phyloP scores from a whole-genome alignment of 1,140 invertebrate species.

The Pogonomyrmex californicus region DNA sequence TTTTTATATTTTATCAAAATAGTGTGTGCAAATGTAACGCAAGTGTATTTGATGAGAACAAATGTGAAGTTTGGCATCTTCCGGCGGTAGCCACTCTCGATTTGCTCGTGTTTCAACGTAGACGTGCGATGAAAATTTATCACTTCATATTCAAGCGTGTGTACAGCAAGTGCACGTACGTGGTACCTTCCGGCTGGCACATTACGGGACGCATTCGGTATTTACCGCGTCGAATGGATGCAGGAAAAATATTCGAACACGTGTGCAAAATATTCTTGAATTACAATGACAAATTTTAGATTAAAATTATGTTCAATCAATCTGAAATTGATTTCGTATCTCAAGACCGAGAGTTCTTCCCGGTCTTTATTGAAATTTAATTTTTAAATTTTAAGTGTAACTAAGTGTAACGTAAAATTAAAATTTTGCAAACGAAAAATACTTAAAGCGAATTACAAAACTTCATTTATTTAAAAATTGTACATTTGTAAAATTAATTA shows the following conservation, averaged over 20 bases:
- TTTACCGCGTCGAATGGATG: slow-evolving; percentile 19
- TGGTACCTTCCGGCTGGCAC: slow-evolving; percentile 64
- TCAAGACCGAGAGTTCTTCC: not conserved
- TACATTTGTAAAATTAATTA: not conserved
- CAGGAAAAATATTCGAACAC: not conserved
- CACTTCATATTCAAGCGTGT: slow-evolving; percentile 70
- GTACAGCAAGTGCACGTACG: slow-evolving; percentile 72
- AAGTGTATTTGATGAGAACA: not conserved
- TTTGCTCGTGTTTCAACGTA: slow-evolving; percentile 56
- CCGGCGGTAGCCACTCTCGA: slow-evolving; percentile 40
- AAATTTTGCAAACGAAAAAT: not conserved
- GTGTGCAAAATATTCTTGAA: slow-evolving; percentile 21
- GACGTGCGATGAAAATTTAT: slow-evolving; percentile 70
- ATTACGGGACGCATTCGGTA: slow-evolving; percentile 47
- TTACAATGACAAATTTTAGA: slow-evolving; percentile 53
- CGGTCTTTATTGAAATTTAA: not conserved
- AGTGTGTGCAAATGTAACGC: not conserved
- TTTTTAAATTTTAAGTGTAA: not conserved
- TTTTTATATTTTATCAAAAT: too few species aligned
- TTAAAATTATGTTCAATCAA: not conserved
- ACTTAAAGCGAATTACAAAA: not conserved
- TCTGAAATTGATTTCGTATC: not conserved
- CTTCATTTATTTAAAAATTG: not conserved
- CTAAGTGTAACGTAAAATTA: not conserved
- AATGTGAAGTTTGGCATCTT: not conserved